Conservation (phyloP, 2,888 invertebrate species). For the Ophioninae sp. region DNA sequence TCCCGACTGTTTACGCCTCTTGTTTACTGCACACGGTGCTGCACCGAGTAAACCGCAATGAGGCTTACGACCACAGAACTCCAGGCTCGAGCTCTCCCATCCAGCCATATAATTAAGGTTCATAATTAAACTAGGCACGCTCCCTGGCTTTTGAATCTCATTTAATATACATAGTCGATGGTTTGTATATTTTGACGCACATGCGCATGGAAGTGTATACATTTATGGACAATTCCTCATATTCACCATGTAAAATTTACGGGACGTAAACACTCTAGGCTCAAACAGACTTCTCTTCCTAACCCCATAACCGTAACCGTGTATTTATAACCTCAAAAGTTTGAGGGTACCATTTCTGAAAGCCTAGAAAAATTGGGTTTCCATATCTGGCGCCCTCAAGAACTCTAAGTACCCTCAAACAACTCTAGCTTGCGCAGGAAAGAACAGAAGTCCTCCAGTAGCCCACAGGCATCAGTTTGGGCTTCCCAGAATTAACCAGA, state of each 20-base stretch:
- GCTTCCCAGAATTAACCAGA: not conserved
- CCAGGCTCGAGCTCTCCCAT: constrained; percentile 27
- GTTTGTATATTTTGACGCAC: constrained; percentile 5
- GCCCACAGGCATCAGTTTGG: not conserved
- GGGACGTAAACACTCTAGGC: constrained; percentile 24
- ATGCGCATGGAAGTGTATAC: not conserved
- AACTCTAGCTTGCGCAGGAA: not conserved
- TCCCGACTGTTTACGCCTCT: constrained; percentile 25
- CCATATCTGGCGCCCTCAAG: not conserved
- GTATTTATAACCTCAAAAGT: no score
- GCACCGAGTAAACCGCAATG: constrained; percentile 41
- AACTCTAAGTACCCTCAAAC: not conserved
- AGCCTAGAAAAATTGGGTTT: no score
- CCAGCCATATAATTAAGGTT: constrained; percentile 52
- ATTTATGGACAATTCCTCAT: not conserved
- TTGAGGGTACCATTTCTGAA: no score
- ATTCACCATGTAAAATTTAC: constrained; percentile 33
- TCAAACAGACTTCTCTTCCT: constrained; percentile 15
- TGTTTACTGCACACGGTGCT: constrained; percentile 18
- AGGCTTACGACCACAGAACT: constrained; percentile 29
- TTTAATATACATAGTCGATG: constrained; percentile 36
- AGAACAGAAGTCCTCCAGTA: not conserved
- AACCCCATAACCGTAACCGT: constrained; percentile 17
- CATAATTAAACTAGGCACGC: constrained; percentile 50
- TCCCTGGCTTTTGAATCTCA: constrained; percentile 42